Conservation (phyloP, 2,797 vertebrate species). For the Gymnopithys bicolor region DNA sequence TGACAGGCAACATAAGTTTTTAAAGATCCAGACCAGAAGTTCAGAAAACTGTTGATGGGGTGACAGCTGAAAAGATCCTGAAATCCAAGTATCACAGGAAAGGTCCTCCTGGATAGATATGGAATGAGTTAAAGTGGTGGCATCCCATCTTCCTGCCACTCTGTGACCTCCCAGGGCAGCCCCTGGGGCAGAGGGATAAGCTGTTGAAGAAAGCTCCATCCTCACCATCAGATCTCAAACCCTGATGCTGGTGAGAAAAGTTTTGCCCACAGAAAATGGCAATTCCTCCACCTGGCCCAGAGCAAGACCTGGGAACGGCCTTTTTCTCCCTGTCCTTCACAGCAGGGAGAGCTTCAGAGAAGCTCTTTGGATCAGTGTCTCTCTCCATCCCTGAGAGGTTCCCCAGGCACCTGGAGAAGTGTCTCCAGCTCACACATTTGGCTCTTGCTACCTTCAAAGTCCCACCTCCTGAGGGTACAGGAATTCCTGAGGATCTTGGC, state of each 20-base stretch:
- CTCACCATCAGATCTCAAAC: background rate
- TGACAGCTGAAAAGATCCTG: background rate
- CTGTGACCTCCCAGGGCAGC: background rate
- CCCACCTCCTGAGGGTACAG: background rate
- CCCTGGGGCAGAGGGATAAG: background rate
- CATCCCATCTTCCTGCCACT: background rate
- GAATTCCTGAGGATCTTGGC: background rate
- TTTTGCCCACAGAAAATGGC: too few relatives aligned
- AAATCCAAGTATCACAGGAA: background rate
- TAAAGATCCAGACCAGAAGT: background rate
- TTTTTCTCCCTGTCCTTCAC: background rate
- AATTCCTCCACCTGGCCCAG: background rate
- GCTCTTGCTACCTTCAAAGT: background rate
- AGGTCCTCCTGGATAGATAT: background rate
- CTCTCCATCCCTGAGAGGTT: background rate
- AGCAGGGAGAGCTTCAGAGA: background rate
- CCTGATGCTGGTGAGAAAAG: background rate
- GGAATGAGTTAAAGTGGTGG: background rate
- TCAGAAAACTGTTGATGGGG: background rate
- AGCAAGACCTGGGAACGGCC: background rate
- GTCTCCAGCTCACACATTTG: fast-evolving
- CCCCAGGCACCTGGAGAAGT: too few relatives aligned
- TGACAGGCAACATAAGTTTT: background rate
- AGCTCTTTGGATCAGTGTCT: background rate
- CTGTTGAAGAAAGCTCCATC: background rate